These are phyloP conservation scores for Stigmatopora argus DNA, from an alignment of 2,113 vertebrate species.

Conservation along the genomic window DNA sequence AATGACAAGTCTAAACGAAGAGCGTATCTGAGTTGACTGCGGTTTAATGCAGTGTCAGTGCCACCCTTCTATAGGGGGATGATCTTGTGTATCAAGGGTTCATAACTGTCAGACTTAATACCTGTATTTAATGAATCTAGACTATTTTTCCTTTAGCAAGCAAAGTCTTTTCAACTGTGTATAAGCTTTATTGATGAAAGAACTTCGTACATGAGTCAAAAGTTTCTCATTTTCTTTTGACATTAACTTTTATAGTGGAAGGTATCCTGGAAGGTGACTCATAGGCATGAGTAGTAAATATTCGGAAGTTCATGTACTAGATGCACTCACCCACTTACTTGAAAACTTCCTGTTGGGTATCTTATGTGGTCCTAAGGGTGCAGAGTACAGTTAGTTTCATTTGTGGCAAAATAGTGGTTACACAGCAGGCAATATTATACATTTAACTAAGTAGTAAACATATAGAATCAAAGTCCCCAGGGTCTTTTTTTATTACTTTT, in stretches of 20 bases:
- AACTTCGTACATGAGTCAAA: constrained; percentile 11
- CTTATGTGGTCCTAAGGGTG: not conserved
- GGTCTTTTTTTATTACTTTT: constrained; percentile 13
- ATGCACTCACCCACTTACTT: constrained; percentile 37
- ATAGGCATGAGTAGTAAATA: constrained; percentile 8
- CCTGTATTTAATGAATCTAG: not conserved
- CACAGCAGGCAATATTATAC: constrained; percentile 28
- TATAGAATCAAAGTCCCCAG: constrained; percentile 42
- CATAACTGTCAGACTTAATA: constrained; percentile 18
- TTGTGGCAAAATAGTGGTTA: constrained; percentile 4
- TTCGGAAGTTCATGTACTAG: constrained; percentile 31
- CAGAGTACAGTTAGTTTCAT: constrained; percentile 13
- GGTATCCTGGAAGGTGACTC: constrained; percentile 21
- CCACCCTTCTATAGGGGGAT: constrained; percentile 18
- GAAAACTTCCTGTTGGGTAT: constrained; percentile 44
- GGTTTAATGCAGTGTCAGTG: constrained; percentile 42
- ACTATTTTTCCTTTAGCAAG: not conserved
- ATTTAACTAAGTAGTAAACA: constrained; percentile 44
- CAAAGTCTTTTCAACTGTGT: not conserved
- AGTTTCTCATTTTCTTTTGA: constrained; percentile 16
- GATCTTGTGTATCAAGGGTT: constrained; percentile 33
- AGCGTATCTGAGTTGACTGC: constrained; percentile 23
- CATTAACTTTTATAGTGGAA: constrained; percentile 1
- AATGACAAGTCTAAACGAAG: constrained; percentile 27
- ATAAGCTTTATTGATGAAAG: not conserved